These are phyloP conservation scores for Ommatoiulus sabulosus DNA, from an alignment of 2,888 invertebrate species.

Conservation along the genomic window DNA sequence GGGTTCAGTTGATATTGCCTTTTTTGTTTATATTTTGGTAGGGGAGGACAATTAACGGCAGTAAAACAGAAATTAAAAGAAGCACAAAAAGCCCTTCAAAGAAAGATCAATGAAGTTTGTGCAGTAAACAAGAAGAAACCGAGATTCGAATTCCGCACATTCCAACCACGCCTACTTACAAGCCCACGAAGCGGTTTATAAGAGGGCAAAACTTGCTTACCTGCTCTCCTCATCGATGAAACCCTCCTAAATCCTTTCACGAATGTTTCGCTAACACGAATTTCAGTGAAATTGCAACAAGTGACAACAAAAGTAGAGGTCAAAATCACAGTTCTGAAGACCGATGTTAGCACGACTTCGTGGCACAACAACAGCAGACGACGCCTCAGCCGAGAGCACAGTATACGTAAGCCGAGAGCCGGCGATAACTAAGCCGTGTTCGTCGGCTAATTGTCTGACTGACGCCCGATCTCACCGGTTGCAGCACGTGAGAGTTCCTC, in stretches of 20 bases:
- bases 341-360: neutral
- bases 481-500: neutral
- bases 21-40: too few species aligned
- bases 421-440: neutral
- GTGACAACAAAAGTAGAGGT: slow-evolving; percentile 1
- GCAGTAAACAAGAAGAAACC: neutral
- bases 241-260: neutral
- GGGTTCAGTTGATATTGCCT: too few species aligned
- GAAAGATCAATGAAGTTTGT: neutral
- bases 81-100: neutral
- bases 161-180: slow-evolving; percentile 10
- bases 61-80: neutral
- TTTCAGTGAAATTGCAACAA: neutral
- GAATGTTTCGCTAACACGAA: neutral
- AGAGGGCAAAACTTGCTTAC: neutral
- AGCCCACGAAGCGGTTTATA: neutral
- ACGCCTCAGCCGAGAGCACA: neutral
- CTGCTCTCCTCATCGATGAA: neutral
- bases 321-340: neutral
- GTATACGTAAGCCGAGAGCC: neutral
- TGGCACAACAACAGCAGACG: slow-evolving; percentile 26
- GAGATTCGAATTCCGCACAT: neutral
- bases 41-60: too few species aligned
- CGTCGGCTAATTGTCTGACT: neutral
- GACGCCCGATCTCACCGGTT: slow-evolving; percentile 3